Percentiles rank a stretch among this genome's conserved stretches.
Conservation (phyloP, 2,797 vertebrate genomes). For the Tenualosa ilisha region DNA sequence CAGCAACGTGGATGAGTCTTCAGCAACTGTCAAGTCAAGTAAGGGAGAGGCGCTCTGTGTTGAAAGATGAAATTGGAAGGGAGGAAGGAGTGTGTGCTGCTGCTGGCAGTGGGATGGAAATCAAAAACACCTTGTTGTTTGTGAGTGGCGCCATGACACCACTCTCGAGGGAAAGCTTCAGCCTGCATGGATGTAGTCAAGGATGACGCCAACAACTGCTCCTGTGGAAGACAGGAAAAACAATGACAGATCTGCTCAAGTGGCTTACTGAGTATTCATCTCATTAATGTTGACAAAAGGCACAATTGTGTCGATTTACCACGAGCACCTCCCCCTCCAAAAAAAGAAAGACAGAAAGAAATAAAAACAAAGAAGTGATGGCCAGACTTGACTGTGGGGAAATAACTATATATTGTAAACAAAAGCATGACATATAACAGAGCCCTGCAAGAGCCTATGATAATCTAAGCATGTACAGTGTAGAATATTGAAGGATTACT, state of each 20-base stretch:
- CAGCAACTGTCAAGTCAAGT: neutral
- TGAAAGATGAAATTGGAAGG: neutral
- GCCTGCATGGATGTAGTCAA: conserved; percentile 38
- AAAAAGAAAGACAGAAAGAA: no score
- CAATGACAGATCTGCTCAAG: neutral
- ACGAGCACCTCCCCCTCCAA: no score
- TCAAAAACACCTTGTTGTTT: conserved; percentile 18
- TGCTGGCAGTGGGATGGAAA: neutral
- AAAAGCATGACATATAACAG: no score
- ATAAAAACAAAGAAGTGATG: neutral
- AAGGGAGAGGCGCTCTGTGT: neutral
- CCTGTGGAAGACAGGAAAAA: conserved; percentile 37
- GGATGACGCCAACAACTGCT: conserved; percentile 43
- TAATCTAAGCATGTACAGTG: no score
- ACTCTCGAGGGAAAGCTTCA: conserved; percentile 43
- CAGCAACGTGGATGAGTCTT: neutral
- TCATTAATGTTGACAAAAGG: conserved; percentile 34
- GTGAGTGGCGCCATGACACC: conserved; percentile 8
- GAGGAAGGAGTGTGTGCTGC: neutral
- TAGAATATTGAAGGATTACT: no score
- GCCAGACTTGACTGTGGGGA: neutral
- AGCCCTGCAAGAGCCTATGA: no score
- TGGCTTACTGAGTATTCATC: conserved; percentile 45
- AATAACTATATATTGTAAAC: no score
- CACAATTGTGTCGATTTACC: neutral